These are phyloP conservation scores for Trididemnum miniatum DNA, from an alignment of 23 tunicate genomes.

Conservation along the genomic window DNA sequence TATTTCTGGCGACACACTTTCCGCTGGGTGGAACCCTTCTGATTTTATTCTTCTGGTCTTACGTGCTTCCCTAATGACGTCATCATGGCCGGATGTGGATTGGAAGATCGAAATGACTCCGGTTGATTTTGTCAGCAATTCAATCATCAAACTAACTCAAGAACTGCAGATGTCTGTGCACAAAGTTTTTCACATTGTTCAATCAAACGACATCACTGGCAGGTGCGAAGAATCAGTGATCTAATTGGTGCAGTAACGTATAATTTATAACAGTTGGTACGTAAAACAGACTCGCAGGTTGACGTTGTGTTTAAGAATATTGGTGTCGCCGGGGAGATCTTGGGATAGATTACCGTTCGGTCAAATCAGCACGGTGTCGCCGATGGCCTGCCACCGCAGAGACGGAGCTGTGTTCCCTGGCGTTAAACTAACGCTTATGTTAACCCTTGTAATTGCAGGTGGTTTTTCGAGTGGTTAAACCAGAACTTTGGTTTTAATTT, in stretches of 20 bases:
- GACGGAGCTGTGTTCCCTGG: no score
- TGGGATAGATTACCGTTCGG: no score
- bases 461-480: constrained; percentile 36
- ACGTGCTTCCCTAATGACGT: constrained; percentile 65
- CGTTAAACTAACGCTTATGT: no score
- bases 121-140: constrained; percentile 82
- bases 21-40: constrained; percentile 83
- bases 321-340: no score
- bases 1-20: constrained; percentile 56
- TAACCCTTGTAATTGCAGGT: no score
- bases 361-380: no score
- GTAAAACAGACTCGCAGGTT: no score
- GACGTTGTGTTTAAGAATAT: no score
- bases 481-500: constrained; percentile 46
- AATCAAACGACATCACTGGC: constrained; percentile 58
- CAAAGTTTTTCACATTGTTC: constrained; percentile 78
- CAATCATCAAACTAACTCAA: constrained; percentile 60
- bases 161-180: constrained; percentile 57
- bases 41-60: constrained; percentile 88
- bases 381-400: no score
- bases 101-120: constrained; percentile 91
- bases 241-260: no score
- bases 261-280: no score
- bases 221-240: no score
- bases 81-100: constrained; percentile 76